Conservation (phyloP, 2,888 invertebrate genomes). For the Leucozona laternaria region DNA sequence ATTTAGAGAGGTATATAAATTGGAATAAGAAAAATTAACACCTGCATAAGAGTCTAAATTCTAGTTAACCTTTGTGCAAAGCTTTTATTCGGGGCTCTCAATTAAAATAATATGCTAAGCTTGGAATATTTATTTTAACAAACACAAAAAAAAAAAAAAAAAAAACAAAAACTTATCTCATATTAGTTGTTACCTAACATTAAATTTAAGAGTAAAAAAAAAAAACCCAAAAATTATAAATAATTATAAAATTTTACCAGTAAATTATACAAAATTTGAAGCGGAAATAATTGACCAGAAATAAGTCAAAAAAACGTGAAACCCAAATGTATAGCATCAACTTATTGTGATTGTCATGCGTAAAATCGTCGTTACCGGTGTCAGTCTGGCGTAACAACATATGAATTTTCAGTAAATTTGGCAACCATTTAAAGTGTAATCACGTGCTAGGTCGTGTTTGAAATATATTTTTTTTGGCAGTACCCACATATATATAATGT, state of each 20-base stretch:
- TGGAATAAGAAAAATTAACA: neutral
- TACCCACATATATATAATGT: neutral
- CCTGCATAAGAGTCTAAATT: constrained; percentile 37
- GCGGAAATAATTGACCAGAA: constrained; percentile 38
- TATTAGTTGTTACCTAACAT: constrained; percentile 8
- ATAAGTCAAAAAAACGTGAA: constrained; percentile 15
- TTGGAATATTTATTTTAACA: constrained; percentile 12
- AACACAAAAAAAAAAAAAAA: neutral
- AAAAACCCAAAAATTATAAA: constrained; percentile 41
- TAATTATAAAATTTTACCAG: constrained; percentile 21
- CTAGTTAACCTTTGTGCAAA: neutral
- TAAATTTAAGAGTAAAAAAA: constrained; percentile 33
- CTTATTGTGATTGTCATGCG: constrained; percentile 52
- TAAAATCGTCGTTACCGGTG: constrained; percentile 62
- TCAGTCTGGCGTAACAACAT: constrained; percentile 26
- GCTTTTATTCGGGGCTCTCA: constrained; percentile 18
- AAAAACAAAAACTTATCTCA: neutral
- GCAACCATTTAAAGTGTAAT: constrained; percentile 64
- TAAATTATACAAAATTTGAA: constrained; percentile 23
- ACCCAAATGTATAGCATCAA: constrained; percentile 6
- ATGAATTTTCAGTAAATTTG: constrained; percentile 18
- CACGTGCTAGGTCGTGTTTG: constrained; percentile 65
- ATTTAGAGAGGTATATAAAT: neutral
- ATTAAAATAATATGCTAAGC: neutral
- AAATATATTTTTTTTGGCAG: constrained; percentile 50